Evolutionary conservation across 2,888 invertebrate genomes (phyloP).

Genomic region (Andrena chrysosceles): DNA sequence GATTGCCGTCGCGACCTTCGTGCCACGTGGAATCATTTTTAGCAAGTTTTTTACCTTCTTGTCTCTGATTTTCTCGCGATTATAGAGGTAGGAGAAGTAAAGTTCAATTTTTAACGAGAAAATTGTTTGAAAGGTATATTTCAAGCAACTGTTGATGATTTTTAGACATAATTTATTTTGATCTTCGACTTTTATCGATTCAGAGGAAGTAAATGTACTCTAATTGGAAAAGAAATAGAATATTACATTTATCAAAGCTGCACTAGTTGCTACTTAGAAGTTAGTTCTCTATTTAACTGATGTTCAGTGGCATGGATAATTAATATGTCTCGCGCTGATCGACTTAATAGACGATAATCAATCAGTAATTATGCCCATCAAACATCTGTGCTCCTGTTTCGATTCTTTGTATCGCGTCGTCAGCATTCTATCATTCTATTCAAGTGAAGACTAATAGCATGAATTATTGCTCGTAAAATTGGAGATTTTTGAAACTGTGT

Average conservation of each 20-base stretch:
- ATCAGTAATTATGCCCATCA: conserved; percentile 65
- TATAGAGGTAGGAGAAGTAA: no score
- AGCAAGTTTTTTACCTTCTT: not conserved
- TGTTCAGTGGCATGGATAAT: conserved; percentile 24
- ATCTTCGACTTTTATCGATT: no score
- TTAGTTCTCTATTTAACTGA: not conserved
- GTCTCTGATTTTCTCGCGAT: no score
- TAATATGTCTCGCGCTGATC: conserved; percentile 39
- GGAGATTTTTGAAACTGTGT: no score
- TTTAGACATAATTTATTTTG: no score
- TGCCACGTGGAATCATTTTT: not conserved
- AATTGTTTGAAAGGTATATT: no score
- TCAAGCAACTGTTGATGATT: no score
- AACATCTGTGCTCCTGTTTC: conserved; percentile 35
- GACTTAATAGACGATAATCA: conserved; percentile 76
- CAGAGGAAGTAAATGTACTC: no score
- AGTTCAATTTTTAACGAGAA: no score
- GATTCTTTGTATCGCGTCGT: not conserved
- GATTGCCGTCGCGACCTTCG: not conserved
- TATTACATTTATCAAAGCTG: not conserved
- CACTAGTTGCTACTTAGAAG: not conserved
- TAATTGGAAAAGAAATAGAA: no score
- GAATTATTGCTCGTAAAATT: not conserved
- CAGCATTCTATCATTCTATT: not conserved
- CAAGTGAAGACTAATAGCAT: not conserved